These are phyloP conservation scores for Cromileptes altivelis DNA, from an alignment of 2,113 vertebrate genomes.

Conservation along the genomic window DNA sequence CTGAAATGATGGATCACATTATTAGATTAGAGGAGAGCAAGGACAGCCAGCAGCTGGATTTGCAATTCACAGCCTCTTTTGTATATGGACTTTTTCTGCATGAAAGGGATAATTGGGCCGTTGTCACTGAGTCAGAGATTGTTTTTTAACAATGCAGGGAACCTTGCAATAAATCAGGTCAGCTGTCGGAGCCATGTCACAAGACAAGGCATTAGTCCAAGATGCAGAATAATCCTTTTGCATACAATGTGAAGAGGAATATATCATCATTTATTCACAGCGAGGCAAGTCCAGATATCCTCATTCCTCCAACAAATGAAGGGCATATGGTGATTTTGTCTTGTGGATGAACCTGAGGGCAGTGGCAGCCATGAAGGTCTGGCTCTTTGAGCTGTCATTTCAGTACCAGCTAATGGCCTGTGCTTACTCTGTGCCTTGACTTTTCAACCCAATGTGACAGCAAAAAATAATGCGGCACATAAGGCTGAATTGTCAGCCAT, in stretches of 20 bases:
- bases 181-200: conserved; percentile 71
- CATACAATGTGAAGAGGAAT: conserved; percentile 61
- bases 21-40: conserved; percentile 76
- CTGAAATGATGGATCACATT: conserved; percentile 81
- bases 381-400: conserved; percentile 68
- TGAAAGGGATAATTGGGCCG: conserved; percentile 79
- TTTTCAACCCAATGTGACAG: conserved; percentile 65
- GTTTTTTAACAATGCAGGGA: conserved; percentile 72
- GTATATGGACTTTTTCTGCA: conserved; percentile 70
- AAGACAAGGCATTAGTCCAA: conserved; percentile 71
- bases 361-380: conserved; percentile 49
- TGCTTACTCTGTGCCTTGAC: conserved; percentile 68
- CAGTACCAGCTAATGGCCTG: conserved; percentile 62
- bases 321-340: conserved; percentile 62
- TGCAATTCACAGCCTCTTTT: conserved; percentile 77
- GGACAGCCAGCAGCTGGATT: conserved; percentile 70
- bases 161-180: conserved; percentile 80
- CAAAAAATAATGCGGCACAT: conserved; percentile 58
- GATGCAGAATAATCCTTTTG: conserved; percentile 64
- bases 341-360: conserved; percentile 40
- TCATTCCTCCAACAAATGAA: conserved; percentile 60
- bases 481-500: conserved; percentile 51
- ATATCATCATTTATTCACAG: conserved; percentile 61
- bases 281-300: conserved; percentile 32
- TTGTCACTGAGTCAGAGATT: conserved; percentile 74